phyloP scores from a whole-genome alignment of 2,113 vertebrate species.

The Alectura lathami region DNA sequence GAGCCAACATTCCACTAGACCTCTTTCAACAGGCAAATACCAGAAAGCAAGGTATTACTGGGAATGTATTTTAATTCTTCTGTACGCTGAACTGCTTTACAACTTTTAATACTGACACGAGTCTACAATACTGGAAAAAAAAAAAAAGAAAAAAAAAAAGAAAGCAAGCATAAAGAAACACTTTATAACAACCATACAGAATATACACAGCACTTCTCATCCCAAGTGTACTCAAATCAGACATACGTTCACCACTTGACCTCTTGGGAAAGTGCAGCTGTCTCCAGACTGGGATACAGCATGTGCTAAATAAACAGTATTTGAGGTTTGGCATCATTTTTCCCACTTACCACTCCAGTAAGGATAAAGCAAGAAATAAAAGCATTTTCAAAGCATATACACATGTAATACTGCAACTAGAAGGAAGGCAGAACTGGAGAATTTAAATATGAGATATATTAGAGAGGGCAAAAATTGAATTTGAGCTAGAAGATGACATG shows the following conservation, averaged over 20 bases:
- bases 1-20: conserved; percentile 14
- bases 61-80: background rate
- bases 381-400: fast-evolving
- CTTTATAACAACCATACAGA: background rate
- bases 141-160: background rate
- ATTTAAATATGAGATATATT: background rate
- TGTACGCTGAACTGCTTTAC: background rate
- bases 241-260: background rate
- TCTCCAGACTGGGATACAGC: background rate
- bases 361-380: background rate
- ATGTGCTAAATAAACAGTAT: background rate
- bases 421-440: background rate
- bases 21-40: conserved; percentile 23
- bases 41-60: background rate
- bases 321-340: background rate
- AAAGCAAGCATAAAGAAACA: background rate
- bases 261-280: background rate
- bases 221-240: background rate
- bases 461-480: background rate
- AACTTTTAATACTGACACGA: background rate
- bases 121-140: background rate
- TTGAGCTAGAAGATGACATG: background rate
- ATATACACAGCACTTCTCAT: background rate
- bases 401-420: background rate
- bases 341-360: background rate